Base-by-base conservation (phyloP, 2,797 vertebrate genomes). In the Sebastolobus alascanus region DNA sequence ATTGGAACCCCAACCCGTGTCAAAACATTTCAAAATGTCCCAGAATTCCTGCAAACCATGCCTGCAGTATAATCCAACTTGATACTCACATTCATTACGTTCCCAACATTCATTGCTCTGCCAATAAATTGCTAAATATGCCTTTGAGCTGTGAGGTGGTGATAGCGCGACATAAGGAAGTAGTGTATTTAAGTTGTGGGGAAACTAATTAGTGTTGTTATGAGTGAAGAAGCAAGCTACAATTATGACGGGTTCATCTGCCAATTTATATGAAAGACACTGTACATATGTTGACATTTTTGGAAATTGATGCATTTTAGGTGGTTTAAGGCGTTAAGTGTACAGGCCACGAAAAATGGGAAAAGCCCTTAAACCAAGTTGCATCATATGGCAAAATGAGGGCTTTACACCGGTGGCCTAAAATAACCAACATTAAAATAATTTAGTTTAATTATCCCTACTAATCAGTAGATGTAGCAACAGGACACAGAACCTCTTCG, bases 401-500 rank as follows among this genome's bases (percentile, higher is more conserved):
- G 4, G 11, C 54, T 55, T 60, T 27, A 33, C 55, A 63, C 33
- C 8, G 20, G 38, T 50, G 74, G 46, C 78, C 80, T 79, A 22
- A 83, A 89, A 85, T 63, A 84, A 86, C 76, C 11, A 6, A 70
- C 70, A 80, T 72, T 74, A 58, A 65, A 80, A 84, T 84, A 25
- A 85, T 90, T 79, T 80, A 2, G 68, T 82, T 80, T 58, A 84
- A 88, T 89, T 82, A 84, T 69, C 77, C 35, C 0, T 35, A 27
- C 64, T 87, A 85, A 90, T 91, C 76, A 73, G 77, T 43, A 25
- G 52, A 75, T 52, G 67, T 63, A 76, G 50, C 67, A 81, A 58
- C 64, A 74, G 82, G n/a, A 75, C 79, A 85, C 68, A 46, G 73
- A 70, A 22, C 46, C 59, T 70, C 75, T 86, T 60, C 63, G 35